Evolutionary conservation across 2,797 vertebrate species (phyloP), one percentile per base, ranked within the genome.

Genomic region (Sphaeramia orbicularis): DNA sequence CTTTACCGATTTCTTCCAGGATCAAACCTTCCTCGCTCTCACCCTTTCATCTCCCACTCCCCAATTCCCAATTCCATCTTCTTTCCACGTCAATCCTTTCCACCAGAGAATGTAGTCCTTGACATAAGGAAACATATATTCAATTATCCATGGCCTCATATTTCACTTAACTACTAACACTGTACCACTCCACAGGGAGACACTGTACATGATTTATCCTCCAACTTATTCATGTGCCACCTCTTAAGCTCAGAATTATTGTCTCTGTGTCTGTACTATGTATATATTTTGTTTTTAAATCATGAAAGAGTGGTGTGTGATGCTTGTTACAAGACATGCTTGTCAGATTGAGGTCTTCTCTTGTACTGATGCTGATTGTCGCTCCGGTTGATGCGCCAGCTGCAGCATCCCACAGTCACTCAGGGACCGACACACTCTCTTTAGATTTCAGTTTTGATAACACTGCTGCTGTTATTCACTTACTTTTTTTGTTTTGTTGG

Each of bases 81-180:
- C 63, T 74, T 44, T 69, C 63, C 70, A 56, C 65, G 66, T 80
- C 70, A 63, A 49, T 74, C 61, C 70, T 53, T 61, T 59, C 68
- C 76, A 60, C 66, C 10, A 19, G 69, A 80, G 67, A 85, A 52
- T 47, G 13, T 63, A 76, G 56, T 74, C 63, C 65, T 78, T 82
- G 78, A 89, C 86, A 83, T 72, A 53, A 40, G 73, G 76, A 87
- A 82, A 86, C 80, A 71, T 64, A 27, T 65, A 83, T 88, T 88
- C 65, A 91, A 81, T 91, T 88, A 89, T 84, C 85, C 64, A 81
- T 83, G 73, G 76, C 62, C 63, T 81, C 85, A 78, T 87, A 83
- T 91, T 91, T 90, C 78, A 87, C 76, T 88, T 86, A 83, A 91
- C 80, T 67, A 86, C 83, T 81, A 64, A 59, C 77, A 78, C 71